Conservation (phyloP, 2,113 vertebrate species). For the Austrofundulus limnaeus region DNA sequence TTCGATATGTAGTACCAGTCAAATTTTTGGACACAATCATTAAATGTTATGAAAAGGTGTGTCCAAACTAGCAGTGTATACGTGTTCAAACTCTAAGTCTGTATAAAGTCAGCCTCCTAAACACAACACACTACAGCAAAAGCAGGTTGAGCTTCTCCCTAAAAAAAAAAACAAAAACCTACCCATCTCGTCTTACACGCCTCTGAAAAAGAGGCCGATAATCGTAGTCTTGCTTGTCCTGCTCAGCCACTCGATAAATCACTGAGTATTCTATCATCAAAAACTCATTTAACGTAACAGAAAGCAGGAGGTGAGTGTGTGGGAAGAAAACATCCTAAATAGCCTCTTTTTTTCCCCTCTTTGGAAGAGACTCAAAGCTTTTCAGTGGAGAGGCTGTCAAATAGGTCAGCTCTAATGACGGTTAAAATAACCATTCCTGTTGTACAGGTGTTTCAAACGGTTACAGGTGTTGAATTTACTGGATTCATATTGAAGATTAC, state of each 20-base stretch:
- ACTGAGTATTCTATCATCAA: background rate
- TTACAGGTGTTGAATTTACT: background rate
- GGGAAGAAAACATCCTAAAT: slow-evolving; percentile 11
- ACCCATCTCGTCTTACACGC: background rate
- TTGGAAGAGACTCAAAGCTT: slow-evolving; percentile 21
- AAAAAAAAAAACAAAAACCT: background rate
- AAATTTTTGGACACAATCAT: too few species aligned
- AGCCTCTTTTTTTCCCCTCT: background rate
- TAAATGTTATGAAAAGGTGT: too few species aligned
- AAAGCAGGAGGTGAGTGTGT: slow-evolving; percentile 22
- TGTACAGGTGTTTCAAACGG: background rate
- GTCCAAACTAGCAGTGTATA: too few species aligned
- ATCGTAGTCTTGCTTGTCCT: slow-evolving; percentile 22
- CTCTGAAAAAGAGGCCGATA: background rate
- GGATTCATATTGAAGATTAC: too few species aligned
- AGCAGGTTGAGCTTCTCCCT: background rate
- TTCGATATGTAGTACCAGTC: too few species aligned
- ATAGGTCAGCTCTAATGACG: slow-evolving; percentile 30
- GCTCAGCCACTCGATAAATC: slow-evolving; percentile 27
- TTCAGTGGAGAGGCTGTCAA: slow-evolving; percentile 17
- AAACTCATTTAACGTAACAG: background rate
- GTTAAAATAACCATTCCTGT: background rate
- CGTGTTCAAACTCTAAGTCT: background rate
- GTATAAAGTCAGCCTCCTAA: background rate
- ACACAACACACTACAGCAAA: slow-evolving; percentile 6